Conservation (phyloP, 92 coral and sea anemone species). For the Actinernus sp. region DNA sequence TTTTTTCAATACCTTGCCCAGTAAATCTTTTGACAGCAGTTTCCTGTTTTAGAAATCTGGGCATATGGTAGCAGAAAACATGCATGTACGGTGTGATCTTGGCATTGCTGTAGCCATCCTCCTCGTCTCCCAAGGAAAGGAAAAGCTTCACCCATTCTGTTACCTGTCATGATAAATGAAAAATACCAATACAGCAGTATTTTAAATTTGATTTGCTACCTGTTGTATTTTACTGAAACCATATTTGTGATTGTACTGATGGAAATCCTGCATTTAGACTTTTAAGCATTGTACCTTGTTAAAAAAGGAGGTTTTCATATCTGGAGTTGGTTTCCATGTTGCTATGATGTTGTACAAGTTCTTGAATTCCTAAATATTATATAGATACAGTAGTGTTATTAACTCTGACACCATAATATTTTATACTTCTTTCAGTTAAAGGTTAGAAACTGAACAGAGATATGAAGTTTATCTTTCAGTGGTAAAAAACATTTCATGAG, state of each 20-base stretch:
- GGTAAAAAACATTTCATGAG: no score
- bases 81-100: constrained; percentile 46
- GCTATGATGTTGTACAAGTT: neutral
- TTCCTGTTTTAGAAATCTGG: constrained; percentile 14
- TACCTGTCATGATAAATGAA: neutral
- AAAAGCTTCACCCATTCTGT: neutral
- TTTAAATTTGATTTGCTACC: neutral
- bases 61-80: constrained; percentile 46
- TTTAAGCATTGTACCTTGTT: neutral
- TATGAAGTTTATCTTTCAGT: no score
- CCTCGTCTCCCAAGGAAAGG: neutral
- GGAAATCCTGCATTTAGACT: no score
- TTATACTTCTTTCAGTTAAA: no score
- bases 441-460: no score
- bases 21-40: constrained; percentile 33
- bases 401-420: no score
- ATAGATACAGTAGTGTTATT: no score
- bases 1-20: constrained; percentile 68
- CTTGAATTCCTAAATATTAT: constrained; percentile 1
- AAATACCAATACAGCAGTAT: neutral
- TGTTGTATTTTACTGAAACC: no score
- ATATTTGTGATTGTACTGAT: no score
- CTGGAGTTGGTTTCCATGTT: constrained; percentile 2
- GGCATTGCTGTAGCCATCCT: constrained; percentile 19
- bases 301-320: neutral